Evolutionary conservation across 2,888 invertebrate genomes (phyloP).

Genomic region (Agrilus cyanescens): DNA sequence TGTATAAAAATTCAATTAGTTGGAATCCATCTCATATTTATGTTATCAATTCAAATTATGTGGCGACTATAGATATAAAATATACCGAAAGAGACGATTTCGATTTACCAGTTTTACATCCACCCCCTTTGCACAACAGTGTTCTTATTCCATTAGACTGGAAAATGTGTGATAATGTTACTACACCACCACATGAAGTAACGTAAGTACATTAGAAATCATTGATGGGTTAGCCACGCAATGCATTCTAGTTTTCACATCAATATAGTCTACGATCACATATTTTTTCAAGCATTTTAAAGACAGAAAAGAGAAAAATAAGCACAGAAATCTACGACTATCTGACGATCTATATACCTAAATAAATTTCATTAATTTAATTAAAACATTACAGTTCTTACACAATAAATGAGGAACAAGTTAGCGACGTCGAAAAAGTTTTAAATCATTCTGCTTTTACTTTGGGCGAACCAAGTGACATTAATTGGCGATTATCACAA

Average conservation of each 20-base stretch:
- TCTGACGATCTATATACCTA: no score
- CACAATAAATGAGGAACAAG: no score
- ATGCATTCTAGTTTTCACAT: conserved; percentile 24
- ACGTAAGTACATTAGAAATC: conserved; percentile 5
- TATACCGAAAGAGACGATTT: conserved; percentile 19
- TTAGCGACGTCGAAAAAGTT: no score
- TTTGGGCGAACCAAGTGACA: conserved; percentile 28
- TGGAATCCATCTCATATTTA: conserved; percentile 37
- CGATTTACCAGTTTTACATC: conserved; percentile 24
- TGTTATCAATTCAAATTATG: conserved; percentile 44
- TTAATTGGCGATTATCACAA: conserved; percentile 42
- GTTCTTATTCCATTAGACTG: conserved; percentile 32
- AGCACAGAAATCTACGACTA: no score
- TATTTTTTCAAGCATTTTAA: neutral
- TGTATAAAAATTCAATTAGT: conserved; percentile 8
- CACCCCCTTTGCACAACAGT: conserved; percentile 33
- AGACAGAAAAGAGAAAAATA: no score
- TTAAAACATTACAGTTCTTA: no score
- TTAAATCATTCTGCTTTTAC: no score
- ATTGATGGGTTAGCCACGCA: conserved; percentile 24
- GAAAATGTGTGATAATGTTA: conserved; percentile 21
- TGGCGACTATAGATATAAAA: conserved; percentile 34
- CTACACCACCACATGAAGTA: neutral
- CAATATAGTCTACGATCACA: no score
- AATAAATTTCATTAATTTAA: no score